A percentile compares a stretch with the other conserved stretches of the same genome.
Conservation (phyloP, 1,140 invertebrate species). For the Brachionus asplanchnoidis region DNA sequence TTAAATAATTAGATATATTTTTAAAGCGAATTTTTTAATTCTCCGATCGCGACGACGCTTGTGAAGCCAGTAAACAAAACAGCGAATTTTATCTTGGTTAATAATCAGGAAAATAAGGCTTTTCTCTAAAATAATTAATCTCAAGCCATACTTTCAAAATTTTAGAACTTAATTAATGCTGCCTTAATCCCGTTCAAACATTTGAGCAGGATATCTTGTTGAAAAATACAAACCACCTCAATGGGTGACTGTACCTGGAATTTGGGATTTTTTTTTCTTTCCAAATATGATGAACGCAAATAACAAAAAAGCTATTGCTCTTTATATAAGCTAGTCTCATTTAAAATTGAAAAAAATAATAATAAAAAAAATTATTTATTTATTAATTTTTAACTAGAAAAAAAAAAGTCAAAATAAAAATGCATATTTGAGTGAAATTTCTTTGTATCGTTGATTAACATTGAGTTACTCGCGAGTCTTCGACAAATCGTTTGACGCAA, state of each 20-base stretch:
- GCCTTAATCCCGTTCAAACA: too few relatives aligned
- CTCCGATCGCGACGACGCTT: neutral
- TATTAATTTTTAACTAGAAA: neutral
- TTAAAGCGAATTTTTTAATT: neutral
- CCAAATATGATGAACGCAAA: neutral
- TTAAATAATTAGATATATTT: neutral
- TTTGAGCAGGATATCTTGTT: too few relatives aligned
- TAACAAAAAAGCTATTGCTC: neutral
- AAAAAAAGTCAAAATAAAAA: neutral
- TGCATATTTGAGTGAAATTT: neutral
- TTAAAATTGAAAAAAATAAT: neutral
- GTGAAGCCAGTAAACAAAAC: neutral
- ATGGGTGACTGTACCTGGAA: neutral
- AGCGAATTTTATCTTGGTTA: neutral
- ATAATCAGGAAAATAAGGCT: neutral
- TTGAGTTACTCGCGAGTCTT: slow-evolving; percentile 35
- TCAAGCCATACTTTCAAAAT: neutral
- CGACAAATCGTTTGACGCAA: slow-evolving; percentile 26
- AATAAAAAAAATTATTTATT: neutral
- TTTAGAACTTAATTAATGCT: too few relatives aligned
- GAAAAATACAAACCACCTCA: neutral
- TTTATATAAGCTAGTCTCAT: neutral
- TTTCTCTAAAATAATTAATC: neutral
- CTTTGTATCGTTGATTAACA: neutral
- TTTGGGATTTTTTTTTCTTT: neutral